These are phyloP conservation scores for Mormyrops boulengeri DNA, from an alignment of 2,797 vertebrate genomes.

Conservation along the genomic window DNA sequence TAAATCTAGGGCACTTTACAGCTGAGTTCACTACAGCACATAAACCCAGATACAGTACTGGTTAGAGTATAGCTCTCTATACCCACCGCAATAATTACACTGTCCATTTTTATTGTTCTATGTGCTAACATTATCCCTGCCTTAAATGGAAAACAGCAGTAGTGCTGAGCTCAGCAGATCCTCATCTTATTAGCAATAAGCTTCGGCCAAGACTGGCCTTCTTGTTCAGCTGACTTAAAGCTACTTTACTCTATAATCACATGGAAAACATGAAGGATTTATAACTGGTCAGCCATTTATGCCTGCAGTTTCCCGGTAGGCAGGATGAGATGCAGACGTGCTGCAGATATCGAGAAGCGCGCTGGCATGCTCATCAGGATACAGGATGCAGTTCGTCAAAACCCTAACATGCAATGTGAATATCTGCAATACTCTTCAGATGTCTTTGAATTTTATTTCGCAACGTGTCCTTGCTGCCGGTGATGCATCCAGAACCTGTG, in stretches of 20 bases:
- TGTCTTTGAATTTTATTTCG: background rate
- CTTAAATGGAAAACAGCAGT: constrained; percentile 18
- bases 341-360: background rate
- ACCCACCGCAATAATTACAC: constrained; percentile 1
- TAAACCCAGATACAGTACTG: constrained; percentile 2
- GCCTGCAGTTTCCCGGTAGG: background rate
- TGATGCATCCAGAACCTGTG: background rate
- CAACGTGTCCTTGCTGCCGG: background rate
- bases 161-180: constrained; percentile 11
- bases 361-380: background rate
- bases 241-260: background rate
- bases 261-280: constrained; percentile 15
- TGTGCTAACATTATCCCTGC: constrained; percentile 1
- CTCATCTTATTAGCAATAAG: constrained; percentile 10
- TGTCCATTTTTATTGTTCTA: constrained; percentile 8
- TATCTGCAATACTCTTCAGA: background rate
- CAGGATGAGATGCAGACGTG: background rate
- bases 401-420: background rate
- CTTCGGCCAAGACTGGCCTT: constrained; percentile 15
- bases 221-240: constrained; percentile 3
- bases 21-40: background rate
- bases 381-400: too few species aligned
- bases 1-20: constrained; percentile 11
- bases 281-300: constrained; percentile 13
- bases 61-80: constrained; percentile 8